These are phyloP conservation scores for Parapsyche elsis DNA, from an alignment of 1,140 invertebrate genomes.

Conservation along the genomic window DNA sequence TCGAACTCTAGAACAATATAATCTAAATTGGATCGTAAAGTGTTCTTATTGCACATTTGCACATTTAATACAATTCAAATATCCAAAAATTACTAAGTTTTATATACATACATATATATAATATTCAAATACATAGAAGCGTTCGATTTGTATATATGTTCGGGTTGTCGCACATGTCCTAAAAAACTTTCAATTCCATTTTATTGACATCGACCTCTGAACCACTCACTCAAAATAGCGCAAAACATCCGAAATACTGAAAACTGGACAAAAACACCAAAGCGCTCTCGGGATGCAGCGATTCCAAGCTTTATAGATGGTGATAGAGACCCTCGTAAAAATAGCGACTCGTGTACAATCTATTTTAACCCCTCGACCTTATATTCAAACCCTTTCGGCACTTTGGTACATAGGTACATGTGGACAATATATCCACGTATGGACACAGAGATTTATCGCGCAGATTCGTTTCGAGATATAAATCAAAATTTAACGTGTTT, in stretches of 20 bases:
- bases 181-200: constrained; percentile 3
- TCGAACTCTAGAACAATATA: too few relatives aligned
- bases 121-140: not conserved
- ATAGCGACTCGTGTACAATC: not conserved
- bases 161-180: not conserved
- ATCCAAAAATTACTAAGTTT: not conserved
- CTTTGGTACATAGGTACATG: too few relatives aligned
- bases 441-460: not conserved
- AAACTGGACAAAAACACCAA: not conserved
- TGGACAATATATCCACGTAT: not conserved
- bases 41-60: too few relatives aligned
- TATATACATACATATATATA: not conserved
- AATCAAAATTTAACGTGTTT: constrained; percentile 18
- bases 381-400: not conserved
- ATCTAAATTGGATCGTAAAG: too few relatives aligned
- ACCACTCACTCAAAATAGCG: not conserved
- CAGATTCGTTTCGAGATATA: not conserved
- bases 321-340: constrained; percentile 13
- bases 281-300: not conserved
- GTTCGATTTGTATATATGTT: not conserved
- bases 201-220: not conserved
- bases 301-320: not conserved
- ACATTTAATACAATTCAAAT: not conserved
- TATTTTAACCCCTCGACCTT: not conserved
- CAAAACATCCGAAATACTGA: constrained; percentile 6